Evolutionary conservation across 2,888 invertebrate species (phyloP).

Genomic region (Emesis russula): DNA sequence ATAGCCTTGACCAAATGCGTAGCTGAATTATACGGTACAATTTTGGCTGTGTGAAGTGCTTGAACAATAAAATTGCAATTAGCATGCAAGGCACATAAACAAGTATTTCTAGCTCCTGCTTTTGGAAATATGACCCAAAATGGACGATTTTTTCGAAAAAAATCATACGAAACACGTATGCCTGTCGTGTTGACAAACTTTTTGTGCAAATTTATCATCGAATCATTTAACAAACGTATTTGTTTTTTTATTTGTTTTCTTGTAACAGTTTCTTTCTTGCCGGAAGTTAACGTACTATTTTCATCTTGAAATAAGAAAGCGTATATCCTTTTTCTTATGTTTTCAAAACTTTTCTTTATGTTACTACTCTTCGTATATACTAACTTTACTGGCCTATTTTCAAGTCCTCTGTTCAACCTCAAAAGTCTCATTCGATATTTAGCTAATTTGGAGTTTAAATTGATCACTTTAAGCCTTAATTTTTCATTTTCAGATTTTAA

Average conservation of each 20-base stretch:
- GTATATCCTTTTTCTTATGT: neutral
- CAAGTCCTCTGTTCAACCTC: neutral
- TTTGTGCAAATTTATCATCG: too few relatives aligned
- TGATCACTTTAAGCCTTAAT: constrained; percentile 1
- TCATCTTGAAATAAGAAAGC: neutral
- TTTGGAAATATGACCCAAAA: constrained; percentile 51
- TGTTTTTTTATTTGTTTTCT: neutral
- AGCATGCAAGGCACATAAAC: constrained; percentile 38
- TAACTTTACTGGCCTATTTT: neutral
- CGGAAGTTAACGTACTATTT: neutral
- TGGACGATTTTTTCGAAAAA: constrained; percentile 26
- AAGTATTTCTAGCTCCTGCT: constrained; percentile 32
- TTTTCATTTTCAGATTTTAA: neutral
- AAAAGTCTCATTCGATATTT: neutral
- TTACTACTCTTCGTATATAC: neutral
- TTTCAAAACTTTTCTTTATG: too few relatives aligned
- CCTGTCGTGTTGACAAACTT: too few relatives aligned
- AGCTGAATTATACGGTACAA: constrained; percentile 37
- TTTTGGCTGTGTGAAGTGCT: constrained; percentile 41
- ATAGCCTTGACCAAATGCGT: constrained; percentile 27
- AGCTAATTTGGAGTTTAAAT: neutral
- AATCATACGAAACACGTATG: too few relatives aligned
- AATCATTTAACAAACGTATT: neutral
- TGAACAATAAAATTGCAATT: constrained; percentile 38
- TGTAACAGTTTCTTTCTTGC: neutral